phyloP scores from a whole-genome alignment of 2,888 invertebrate species.

The Hirtodrosophila alboralis region DNA sequence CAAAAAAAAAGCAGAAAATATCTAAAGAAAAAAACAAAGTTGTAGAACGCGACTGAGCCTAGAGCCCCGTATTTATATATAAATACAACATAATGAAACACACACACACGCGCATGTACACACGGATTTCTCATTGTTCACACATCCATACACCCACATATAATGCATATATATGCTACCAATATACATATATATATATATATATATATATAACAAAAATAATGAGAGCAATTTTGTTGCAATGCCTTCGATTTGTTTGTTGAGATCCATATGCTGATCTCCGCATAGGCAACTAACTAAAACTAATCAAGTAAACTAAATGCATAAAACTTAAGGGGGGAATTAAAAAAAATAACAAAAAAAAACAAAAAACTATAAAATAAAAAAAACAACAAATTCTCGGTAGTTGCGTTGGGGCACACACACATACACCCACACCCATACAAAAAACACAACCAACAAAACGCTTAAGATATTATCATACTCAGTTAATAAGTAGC shows the following conservation, averaged over 20 bases:
- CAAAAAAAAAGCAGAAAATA: constrained; percentile 14
- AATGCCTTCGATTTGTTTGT: constrained; percentile 44
- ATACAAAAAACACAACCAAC: constrained; percentile 27
- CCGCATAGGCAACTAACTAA: constrained; percentile 42
- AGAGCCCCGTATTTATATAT: constrained; percentile 51
- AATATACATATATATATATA: constrained; percentile 16
- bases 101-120: constrained; percentile 4
- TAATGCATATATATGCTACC: constrained; percentile 8
- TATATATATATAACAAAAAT: constrained; percentile 8
- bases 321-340: constrained; percentile 17
- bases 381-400: too few relatives aligned
- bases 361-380: too few relatives aligned
- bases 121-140: background rate
- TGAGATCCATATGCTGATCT: constrained; percentile 49
- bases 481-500: constrained; percentile 74
- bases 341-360: too few relatives aligned
- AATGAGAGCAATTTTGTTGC: constrained; percentile 21
- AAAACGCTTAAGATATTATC: constrained; percentile 74
- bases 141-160: constrained; percentile 12
- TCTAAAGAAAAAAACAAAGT: constrained; percentile 21
- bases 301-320: constrained; percentile 29
- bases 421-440: constrained; percentile 6
- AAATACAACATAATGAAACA: too few relatives aligned
- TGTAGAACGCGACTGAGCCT: constrained; percentile 58
- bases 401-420: constrained; percentile 31